Percentiles rank a stretch among this genome's conserved stretches.
phyloP scores from a whole-genome alignment of 1,140 invertebrate species.

The Nomia melanderi region DNA sequence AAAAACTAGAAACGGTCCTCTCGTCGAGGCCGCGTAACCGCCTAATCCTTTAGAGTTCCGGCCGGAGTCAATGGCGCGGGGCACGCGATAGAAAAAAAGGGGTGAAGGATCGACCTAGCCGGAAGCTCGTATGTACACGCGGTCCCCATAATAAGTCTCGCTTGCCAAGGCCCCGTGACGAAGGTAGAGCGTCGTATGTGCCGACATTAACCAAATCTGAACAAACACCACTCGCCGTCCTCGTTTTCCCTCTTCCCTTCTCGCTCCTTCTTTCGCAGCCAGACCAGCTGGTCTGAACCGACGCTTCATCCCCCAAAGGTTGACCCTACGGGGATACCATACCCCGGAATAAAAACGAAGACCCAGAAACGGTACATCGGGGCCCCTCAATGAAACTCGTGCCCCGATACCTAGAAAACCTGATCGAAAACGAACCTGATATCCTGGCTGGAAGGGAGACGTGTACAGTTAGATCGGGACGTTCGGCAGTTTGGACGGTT shows the following conservation, averaged over 20 bases:
- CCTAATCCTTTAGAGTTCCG: constrained; percentile 37
- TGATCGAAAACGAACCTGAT: constrained; percentile 67
- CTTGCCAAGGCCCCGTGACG: constrained; percentile 39
- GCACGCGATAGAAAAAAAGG: constrained; percentile 56
- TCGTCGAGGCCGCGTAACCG: constrained; percentile 32
- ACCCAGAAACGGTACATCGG: constrained; percentile 64
- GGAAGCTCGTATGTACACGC: constrained; percentile 55
- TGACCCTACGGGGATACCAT: constrained; percentile 39
- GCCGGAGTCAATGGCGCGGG: constrained; percentile 50
- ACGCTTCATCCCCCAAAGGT: constrained; percentile 55
- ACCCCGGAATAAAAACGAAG: constrained; percentile 57
- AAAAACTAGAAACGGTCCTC: constrained; percentile 13
- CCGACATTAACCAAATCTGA: constrained; percentile 77
- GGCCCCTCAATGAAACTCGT: constrained; percentile 64
- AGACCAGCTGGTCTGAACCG: constrained; percentile 60
- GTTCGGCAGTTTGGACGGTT: constrained; percentile 24
- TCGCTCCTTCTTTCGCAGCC: background rate
- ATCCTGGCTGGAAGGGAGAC: constrained; percentile 19
- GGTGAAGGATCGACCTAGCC: constrained; percentile 57
- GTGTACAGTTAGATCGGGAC: constrained; percentile 50
- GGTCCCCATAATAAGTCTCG: constrained; percentile 61
- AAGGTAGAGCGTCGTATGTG: constrained; percentile 61
- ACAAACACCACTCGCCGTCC: constrained; percentile 68
- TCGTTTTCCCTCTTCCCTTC: background rate
- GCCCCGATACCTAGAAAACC: constrained; percentile 56